phyloP scores from a whole-genome alignment of 2,888 invertebrate genomes.

The Ecliptopera silaceata region DNA sequence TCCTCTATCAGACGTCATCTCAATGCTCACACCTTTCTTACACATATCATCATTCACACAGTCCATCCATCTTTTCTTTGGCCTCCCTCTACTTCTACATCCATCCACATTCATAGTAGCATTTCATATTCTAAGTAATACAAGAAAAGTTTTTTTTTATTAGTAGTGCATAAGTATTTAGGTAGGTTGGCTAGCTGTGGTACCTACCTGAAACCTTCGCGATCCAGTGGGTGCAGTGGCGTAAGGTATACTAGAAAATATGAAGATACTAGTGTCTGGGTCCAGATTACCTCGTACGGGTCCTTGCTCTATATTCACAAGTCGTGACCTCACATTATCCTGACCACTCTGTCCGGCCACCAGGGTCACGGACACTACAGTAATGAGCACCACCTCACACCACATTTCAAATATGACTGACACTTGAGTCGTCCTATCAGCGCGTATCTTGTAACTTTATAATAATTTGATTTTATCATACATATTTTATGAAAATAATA shows the following conservation, averaged over 20 bases:
- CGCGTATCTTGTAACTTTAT: background rate
- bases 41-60: too few species aligned
- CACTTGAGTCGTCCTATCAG: background rate
- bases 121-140: too few species aligned
- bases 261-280: conserved; percentile 40
- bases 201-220: conserved; percentile 48
- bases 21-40: too few species aligned
- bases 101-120: too few species aligned
- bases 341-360: conserved; percentile 18
- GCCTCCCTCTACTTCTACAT: too few species aligned
- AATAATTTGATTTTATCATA: background rate
- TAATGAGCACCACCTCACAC: conserved; percentile 1
- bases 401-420: conserved; percentile 5
- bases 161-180: too few species aligned
- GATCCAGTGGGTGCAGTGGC: conserved; percentile 57
- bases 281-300: conserved; percentile 49
- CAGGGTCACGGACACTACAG: background rate
- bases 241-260: conserved; percentile 58
- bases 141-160: too few species aligned
- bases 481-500: too few species aligned
- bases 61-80: too few species aligned
- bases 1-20: too few species aligned
- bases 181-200: too few species aligned
- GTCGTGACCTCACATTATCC: conserved; percentile 21
- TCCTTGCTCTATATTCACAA: conserved; percentile 49